These are phyloP conservation scores for Chloromyia formosa DNA, from an alignment of 2,888 invertebrate genomes.

Conservation along the genomic window DNA sequence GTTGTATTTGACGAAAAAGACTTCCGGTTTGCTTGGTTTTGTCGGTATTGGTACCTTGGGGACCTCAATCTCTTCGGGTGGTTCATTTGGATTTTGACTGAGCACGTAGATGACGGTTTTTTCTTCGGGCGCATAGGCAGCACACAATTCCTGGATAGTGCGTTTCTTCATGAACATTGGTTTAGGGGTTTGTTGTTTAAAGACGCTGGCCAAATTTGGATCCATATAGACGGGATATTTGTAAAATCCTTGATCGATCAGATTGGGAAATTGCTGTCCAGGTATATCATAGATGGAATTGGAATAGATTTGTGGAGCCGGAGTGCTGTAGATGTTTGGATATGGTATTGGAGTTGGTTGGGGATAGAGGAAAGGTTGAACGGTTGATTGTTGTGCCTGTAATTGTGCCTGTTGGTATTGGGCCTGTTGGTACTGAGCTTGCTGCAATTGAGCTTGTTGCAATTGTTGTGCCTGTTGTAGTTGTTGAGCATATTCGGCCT, in stretches of 20 bases:
- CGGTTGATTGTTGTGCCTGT: neutral
- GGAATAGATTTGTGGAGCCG: slow-evolving; percentile 6
- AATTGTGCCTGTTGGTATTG: neutral
- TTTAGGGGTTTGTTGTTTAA: neutral
- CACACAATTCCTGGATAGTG: slow-evolving; percentile 44
- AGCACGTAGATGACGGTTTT: slow-evolving; percentile 51
- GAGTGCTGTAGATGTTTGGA: slow-evolving; percentile 29
- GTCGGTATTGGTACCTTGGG: slow-evolving; percentile 45
- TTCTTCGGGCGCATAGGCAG: slow-evolving; percentile 47
- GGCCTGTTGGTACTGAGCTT: neutral
- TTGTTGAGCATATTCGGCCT: neutral
- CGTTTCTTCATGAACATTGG: slow-evolving; percentile 43
- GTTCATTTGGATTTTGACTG: slow-evolving; percentile 47
- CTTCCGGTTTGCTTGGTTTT: slow-evolving; percentile 52
- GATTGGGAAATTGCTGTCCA: slow-evolving; percentile 9
- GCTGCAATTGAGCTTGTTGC: neutral
- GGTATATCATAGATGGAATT: slow-evolving; percentile 14
- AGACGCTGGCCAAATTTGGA: slow-evolving; percentile 9
- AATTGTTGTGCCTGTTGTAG: neutral
- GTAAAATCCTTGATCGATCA: slow-evolving; percentile 36
- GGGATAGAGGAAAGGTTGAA: neutral
- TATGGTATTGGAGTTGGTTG: neutral
- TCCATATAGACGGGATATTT: slow-evolving; percentile 36
- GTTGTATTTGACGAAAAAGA: slow-evolving; percentile 52
- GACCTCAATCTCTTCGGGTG: slow-evolving; percentile 42